Evolutionary conservation across 2,797 vertebrate species (phyloP).

Genomic region (Bufotes viridis): DNA sequence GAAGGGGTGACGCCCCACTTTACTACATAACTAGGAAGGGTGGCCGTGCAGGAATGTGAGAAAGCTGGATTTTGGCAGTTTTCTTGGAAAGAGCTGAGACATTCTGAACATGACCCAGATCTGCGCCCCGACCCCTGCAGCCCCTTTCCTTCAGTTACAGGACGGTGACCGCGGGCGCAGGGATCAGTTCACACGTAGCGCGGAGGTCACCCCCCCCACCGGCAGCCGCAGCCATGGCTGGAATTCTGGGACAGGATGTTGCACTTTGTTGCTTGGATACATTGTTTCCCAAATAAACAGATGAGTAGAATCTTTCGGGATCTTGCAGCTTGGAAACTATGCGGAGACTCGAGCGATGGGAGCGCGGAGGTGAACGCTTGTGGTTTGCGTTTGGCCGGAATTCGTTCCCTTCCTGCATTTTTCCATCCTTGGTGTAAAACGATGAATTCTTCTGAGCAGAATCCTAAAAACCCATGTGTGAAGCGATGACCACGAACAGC

Average conservation of each 20-base stretch:
- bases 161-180: too few relatives aligned
- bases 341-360: background rate
- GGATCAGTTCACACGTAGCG: background rate
- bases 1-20: background rate
- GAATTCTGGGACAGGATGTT: background rate
- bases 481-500: background rate
- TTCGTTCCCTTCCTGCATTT: background rate
- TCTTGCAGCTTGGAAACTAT: conserved; percentile 5
- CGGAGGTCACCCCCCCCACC: background rate
- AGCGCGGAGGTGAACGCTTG: conserved; percentile 29
- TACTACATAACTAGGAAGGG: too few relatives aligned
- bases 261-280: conserved; percentile 22
- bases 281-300: conserved; percentile 44
- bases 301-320: conserved; percentile 11
- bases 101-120: background rate
- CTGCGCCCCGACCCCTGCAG: background rate
- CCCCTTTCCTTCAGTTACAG: too few relatives aligned
- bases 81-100: too few relatives aligned
- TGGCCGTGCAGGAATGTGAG: background rate
- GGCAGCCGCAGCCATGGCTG: too few relatives aligned
- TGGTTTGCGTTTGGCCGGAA: conserved; percentile 9
- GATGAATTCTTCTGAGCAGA: background rate
- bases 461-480: background rate
- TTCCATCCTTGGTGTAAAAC: conserved; percentile 1
- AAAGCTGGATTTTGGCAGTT: background rate